Evolutionary conservation across 1,140 invertebrate species (phyloP), one percentile per base, ranked within the genome.

Genomic region (Drosophila ercepeae): DNA sequence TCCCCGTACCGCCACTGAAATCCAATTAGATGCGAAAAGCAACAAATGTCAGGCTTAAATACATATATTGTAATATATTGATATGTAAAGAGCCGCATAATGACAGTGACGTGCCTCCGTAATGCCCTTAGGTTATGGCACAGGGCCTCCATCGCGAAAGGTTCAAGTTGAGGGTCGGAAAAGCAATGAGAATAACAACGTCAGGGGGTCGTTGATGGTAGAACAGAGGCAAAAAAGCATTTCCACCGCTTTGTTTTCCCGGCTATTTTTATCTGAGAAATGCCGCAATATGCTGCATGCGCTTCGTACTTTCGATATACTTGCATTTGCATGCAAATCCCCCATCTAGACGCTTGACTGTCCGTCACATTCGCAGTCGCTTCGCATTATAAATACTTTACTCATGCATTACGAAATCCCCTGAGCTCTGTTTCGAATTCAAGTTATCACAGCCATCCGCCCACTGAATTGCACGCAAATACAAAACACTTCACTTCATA

Each of bases 91-190:
- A 73, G 49, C 53, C 29, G 44, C 69, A 77, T 69, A 77, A 60
- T 60, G 51, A 52, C 36, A 67, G 64, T 52, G 69, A 65, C 50
- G 70, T 64, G 67, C 48, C 25, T 32, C 21, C 34, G 46, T 68
- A 75, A 61, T 42, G 49, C 53, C 41, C 25, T 34, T 25, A 25
- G 46, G 39, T 58, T 78, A 65, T 53, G 74, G 16, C 58, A 50
- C 39, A 42, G 16, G 39, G 34, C 51, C 25, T 8, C 36, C 14
- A 8, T 29, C 18, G 49, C 44, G 32, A 64, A 69, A 71, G 63
- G 79, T 86, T 86, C 76, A 84, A 84, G 79, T 86, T 84, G 67
- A 81, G 77, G 82, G 81, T 76, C 72, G 58, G 29, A 16, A 13
- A 9, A 32, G 27, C 36, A 29, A 36, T 45, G 50, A 60, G 34